Evolutionary conservation across 2,888 invertebrate genomes (phyloP), one percentile per base, ranked within the genome.

Genomic region (Plebejus argus): DNA sequence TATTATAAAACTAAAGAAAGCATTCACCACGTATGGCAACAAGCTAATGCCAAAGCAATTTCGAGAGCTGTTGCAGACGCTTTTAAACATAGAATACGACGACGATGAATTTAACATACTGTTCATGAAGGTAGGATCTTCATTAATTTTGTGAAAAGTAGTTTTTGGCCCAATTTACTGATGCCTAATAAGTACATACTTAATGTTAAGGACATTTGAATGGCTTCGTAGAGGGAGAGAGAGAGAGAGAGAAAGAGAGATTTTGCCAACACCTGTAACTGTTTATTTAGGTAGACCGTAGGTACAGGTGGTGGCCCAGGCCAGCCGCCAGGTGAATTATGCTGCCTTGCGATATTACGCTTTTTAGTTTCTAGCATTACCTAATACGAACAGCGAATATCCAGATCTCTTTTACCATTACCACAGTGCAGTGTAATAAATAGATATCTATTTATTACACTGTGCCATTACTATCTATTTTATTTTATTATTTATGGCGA

Each of bases 101-200:
- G 95, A 96, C 58, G 94, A 95, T 0, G 95, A 96, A 71, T 96
- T 94, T 80, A 94, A 95, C 71, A 92, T 95, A 81, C 87, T 96
- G 23, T 97, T 96, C 87, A 86, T 95, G 78, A 96, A 96, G 90
- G 96, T 96, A 85, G 23, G 53, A 10, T 61, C 10, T 20, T 58
- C 20, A 20, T 56, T 8, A 20, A 20, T 39, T 39, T 39, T 10
- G 39, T 10, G 39, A n/a, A 58, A 53, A 53, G 18, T 18, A 53
- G 45, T 45, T 45, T 45, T 45, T 45, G 45, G 10, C 45, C 45
- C 45, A 45, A 10, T 45, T 45, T 10, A 45, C 45, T 45, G 10
- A 10, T 45, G 45, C 45, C 45, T 45, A 39, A 39, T 39, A n/a
- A n/a, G n/a, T n/a, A 28, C 28, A 2, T 28, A 39, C 39, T 10